Conservation (phyloP, 2,888 invertebrate species). For the Sympetrum striolatum region DNA sequence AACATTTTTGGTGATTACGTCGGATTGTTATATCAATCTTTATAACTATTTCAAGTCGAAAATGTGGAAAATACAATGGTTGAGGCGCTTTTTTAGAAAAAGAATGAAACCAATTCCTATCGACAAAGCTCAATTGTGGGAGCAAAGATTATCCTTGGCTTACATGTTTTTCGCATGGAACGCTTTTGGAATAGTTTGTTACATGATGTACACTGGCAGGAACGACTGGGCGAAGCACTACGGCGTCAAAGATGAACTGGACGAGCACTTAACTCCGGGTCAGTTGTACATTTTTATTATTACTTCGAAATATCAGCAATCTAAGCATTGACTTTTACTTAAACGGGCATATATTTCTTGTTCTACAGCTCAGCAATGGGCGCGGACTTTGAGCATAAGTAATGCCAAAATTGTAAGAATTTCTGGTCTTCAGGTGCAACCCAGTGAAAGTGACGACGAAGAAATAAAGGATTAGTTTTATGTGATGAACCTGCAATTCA, state of each 20-base stretch:
- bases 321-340: too few species aligned
- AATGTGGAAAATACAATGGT: slow-evolving; percentile 55
- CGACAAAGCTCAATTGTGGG: slow-evolving; percentile 67
- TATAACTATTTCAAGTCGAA: too few species aligned
- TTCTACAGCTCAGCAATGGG: slow-evolving; percentile 65
- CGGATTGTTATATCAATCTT: too few species aligned
- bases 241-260: slow-evolving; percentile 69
- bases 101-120: slow-evolving; percentile 62
- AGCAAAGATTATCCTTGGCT: slow-evolving; percentile 66
- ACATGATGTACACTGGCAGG: slow-evolving; percentile 67
- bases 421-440: slow-evolving; percentile 60
- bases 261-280: slow-evolving; percentile 67
- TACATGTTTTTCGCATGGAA: slow-evolving; percentile 76
- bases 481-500: not conserved
- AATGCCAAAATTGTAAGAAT: slow-evolving; percentile 66
- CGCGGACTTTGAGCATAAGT: slow-evolving; percentile 64
- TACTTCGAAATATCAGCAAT: too few species aligned
- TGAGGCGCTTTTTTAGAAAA: slow-evolving; percentile 62
- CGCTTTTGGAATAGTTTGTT: slow-evolving; percentile 71
- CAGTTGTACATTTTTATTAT: slow-evolving; percentile 48
- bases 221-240: slow-evolving; percentile 72
- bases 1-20: too few species aligned
- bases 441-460: slow-evolving; percentile 46
- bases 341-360: not conserved
- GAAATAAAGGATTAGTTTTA: not conserved